Percentiles rank a stretch among this genome's conserved stretches.
Conservation (phyloP, 2,797 vertebrate species). For the Eremophila alpestris region DNA sequence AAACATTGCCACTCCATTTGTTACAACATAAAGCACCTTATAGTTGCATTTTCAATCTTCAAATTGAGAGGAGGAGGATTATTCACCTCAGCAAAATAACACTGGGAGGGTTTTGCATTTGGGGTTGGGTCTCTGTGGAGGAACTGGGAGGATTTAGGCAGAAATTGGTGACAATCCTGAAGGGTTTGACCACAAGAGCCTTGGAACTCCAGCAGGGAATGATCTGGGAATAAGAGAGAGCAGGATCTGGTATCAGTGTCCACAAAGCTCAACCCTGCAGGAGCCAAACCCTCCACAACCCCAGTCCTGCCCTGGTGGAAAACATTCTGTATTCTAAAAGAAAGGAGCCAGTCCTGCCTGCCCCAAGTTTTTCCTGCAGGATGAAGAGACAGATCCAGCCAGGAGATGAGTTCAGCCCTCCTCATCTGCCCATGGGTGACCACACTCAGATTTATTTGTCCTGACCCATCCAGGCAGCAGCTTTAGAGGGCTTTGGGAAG, state of each 20-base stretch:
- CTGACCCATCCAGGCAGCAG: background rate
- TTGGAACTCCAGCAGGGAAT: background rate
- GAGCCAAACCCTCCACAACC: fast-evolving
- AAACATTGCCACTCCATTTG: background rate
- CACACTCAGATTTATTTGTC: background rate
- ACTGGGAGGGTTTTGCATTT: background rate
- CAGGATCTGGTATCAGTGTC: background rate
- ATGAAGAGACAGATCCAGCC: fast-evolving
- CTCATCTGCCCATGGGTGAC: fast-evolving
- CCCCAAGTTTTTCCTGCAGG: background rate
- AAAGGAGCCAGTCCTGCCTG: background rate
- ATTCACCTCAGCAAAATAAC: background rate
- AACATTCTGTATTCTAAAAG: background rate
- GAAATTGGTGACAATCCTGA: background rate
- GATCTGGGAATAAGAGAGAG: background rate
- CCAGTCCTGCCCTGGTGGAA: fast-evolving
- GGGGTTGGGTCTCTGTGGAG: background rate
- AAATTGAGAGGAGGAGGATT: background rate
- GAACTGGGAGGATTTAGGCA: background rate
- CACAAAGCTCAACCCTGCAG: background rate
- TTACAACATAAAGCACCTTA: background rate
- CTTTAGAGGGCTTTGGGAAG: background rate
- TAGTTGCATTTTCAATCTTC: background rate
- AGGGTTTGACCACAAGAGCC: background rate
- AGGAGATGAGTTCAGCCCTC: background rate